Percentiles rank a stretch among this genome's conserved stretches.
Conservation (phyloP, 2,797 vertebrate genomes). For the Clamator glandarius region DNA sequence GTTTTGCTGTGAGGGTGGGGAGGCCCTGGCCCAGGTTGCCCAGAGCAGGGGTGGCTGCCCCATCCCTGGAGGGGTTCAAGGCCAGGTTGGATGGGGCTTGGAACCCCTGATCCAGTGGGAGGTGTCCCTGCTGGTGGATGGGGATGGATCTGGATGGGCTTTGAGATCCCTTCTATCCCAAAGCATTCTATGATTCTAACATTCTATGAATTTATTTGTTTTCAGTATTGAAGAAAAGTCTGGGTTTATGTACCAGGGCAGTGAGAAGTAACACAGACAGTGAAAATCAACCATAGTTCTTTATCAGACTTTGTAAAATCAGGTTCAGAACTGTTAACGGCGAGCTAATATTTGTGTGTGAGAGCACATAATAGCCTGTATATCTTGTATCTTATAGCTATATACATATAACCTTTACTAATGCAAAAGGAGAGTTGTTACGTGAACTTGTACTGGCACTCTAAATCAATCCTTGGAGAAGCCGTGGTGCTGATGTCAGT, state of each 20-base stretch:
- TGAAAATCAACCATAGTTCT: not conserved
- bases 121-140: no score
- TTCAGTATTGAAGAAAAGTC: not conserved
- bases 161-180: no score
- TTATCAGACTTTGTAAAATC: not conserved
- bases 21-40: no score
- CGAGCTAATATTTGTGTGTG: not conserved
- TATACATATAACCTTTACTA: not conserved
- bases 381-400: not conserved
- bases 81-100: no score
- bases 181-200: no score
- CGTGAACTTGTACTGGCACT: not conserved
- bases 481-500: not conserved
- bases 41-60: no score
- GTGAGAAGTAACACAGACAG: not conserved
- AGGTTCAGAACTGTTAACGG: not conserved
- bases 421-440: not conserved
- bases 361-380: not conserved
- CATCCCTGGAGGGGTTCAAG: no score
- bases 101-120: no score
- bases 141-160: no score
- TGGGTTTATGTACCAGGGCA: not conserved
- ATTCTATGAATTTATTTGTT: conserved; percentile 11
- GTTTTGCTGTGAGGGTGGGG: no score
- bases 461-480: not conserved